Conservation (phyloP, 2,888 invertebrate genomes). For the Drosophila monieri region DNA sequence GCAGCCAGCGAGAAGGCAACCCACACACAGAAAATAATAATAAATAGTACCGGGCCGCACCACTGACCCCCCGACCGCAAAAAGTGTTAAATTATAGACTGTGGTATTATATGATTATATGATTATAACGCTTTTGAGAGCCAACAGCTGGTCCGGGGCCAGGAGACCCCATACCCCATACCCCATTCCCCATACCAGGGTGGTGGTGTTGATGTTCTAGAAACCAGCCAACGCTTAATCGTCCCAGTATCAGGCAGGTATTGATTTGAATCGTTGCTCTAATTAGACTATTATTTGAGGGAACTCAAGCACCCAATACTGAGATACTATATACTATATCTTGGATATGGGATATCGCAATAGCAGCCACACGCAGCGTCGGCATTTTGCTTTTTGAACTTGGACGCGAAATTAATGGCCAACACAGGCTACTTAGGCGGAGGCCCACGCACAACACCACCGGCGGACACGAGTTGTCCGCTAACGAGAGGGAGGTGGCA, state of each 20-base stretch:
- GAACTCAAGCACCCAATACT: too few relatives aligned
- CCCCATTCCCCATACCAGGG: too few relatives aligned
- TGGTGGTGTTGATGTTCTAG: constrained; percentile 6
- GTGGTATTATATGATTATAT: constrained; percentile 39
- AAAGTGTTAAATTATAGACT: constrained; percentile 76
- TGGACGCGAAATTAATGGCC: constrained; percentile 74
- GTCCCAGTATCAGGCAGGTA: not conserved
- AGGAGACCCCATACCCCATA: too few relatives aligned
- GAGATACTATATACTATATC: too few relatives aligned
- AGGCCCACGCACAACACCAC: constrained; percentile 59
- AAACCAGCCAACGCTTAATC: constrained; percentile 24
- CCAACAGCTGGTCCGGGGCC: constrained; percentile 66
- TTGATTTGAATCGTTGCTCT: constrained; percentile 4
- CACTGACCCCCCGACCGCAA: constrained; percentile 51
- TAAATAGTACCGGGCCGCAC: not conserved
- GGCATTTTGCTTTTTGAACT: constrained; percentile 68
- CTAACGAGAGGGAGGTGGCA: constrained; percentile 6
- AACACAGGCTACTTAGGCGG: constrained; percentile 77
- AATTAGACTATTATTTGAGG: not conserved
- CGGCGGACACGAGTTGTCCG: constrained; percentile 23
- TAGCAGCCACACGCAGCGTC: constrained; percentile 58
- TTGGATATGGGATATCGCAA: constrained; percentile 23
- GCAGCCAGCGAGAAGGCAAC: constrained; percentile 67
- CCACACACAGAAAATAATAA: constrained; percentile 20
- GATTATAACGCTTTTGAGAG: constrained; percentile 58